Conservation (phyloP, 2,113 vertebrate genomes). For the Tapirus terrestris region DNA sequence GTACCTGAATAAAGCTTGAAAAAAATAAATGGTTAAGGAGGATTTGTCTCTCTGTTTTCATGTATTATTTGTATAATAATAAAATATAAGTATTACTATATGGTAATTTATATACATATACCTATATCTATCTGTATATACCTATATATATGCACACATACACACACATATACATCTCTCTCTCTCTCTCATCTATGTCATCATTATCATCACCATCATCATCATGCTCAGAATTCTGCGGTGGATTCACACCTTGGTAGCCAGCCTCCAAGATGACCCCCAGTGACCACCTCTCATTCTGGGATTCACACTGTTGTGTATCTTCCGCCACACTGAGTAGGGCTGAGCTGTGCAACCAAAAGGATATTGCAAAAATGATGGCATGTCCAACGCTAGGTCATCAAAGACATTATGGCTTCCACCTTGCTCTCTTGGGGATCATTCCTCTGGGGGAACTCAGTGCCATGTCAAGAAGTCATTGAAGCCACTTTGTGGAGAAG, state of each 20-base stretch:
- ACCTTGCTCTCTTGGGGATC: not conserved
- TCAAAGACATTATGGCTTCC: not conserved
- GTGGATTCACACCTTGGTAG: not conserved
- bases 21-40: not conserved
- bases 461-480: fast-evolving
- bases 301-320: not conserved
- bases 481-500: not conserved
- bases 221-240: not conserved
- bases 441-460: not conserved
- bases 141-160: not conserved
- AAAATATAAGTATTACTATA: not conserved
- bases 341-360: not conserved
- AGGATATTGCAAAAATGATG: not conserved
- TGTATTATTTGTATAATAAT: not conserved
- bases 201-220: not conserved
- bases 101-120: not conserved
- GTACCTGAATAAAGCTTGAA: not conserved
- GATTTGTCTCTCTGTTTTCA: not conserved
- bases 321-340: not conserved
- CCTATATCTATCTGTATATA: not conserved
- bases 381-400: not conserved
- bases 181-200: not conserved
- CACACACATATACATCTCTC: no score
- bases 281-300: no score
- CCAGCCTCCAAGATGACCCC: not conserved